Conservation (phyloP, 2,113 vertebrate species). For the Dendrocopos noguchii region DNA sequence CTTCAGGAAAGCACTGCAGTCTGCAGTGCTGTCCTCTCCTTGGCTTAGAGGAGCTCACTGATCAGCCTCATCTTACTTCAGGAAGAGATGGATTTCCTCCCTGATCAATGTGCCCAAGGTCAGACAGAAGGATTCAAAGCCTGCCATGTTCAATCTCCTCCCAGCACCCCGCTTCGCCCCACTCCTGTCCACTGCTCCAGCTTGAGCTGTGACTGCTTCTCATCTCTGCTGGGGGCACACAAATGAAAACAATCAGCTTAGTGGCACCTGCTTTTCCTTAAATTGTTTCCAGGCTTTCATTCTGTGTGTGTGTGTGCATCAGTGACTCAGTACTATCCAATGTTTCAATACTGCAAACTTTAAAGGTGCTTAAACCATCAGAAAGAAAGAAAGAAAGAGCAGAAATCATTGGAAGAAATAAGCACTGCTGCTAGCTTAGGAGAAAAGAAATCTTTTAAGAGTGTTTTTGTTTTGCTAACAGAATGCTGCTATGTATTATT, state of each 20-base stretch:
- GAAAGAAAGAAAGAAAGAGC: neutral
- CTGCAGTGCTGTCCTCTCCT: neutral
- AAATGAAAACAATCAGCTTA: conserved; percentile 13
- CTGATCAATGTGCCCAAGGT: neutral
- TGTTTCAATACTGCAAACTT: conserved; percentile 18
- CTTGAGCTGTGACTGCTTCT: neutral
- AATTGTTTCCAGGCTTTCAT: neutral
- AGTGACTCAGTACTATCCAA: neutral
- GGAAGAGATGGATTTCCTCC: neutral
- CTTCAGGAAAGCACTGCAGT: neutral
- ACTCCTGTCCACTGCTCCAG: neutral
- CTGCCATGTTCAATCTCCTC: neutral
- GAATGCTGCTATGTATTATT: conserved; percentile 68
- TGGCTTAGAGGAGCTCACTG: neutral
- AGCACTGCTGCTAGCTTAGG: conserved; percentile 50
- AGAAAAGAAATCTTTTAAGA: conserved; percentile 36
- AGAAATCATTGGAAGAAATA: conserved; percentile 23
- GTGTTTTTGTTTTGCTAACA: conserved; percentile 62
- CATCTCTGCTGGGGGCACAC: neutral
- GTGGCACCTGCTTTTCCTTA: neutral
- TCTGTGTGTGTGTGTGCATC: neutral
- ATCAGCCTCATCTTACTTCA: neutral
- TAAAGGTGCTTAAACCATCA: conserved; percentile 50
- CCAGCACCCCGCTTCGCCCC: too few relatives aligned
- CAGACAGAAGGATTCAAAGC: neutral